Percentiles rank a stretch among this genome's conserved stretches.
Evolutionary conservation across 2,888 invertebrate species (phyloP).

Genomic region (Adelphocoris suturalis): DNA sequence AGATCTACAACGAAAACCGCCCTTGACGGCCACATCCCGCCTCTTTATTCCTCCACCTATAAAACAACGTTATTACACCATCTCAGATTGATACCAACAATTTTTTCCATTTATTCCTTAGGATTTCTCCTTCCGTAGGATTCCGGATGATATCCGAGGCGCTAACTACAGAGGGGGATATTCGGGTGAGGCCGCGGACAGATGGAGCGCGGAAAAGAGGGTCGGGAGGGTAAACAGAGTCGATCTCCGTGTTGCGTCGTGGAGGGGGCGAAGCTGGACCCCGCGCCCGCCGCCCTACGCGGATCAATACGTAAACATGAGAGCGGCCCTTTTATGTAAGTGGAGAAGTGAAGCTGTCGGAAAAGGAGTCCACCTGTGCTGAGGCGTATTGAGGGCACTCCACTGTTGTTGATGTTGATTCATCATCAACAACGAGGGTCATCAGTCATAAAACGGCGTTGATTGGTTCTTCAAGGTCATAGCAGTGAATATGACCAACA

Average conservation of each 20-base stretch:
- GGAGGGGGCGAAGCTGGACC: constrained; percentile 62
- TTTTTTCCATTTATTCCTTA: neutral
- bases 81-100: too few species aligned
- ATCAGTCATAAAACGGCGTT: too few species aligned
- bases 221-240: constrained; percentile 63
- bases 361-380: neutral
- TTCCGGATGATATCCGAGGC: neutral
- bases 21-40: neutral
- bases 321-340: constrained; percentile 66
- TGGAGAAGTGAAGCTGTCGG: constrained; percentile 58
- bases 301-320: constrained; percentile 70
- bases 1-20: neutral
- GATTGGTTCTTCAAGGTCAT: too few species aligned
- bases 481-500: too few species aligned
- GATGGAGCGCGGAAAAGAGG: constrained; percentile 57
- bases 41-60: neutral
- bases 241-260: constrained; percentile 59
- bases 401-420: too few species aligned
- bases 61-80: neutral
- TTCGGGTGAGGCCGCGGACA: constrained; percentile 52
- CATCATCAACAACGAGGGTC: too few species aligned
- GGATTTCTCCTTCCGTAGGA: neutral
- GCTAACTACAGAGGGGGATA: neutral
- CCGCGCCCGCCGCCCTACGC: neutral
- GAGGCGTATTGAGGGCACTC: too few species aligned